These are phyloP conservation scores for Eubasilissa regina DNA, from an alignment of 1,140 invertebrate species.

Conservation along the genomic window DNA sequence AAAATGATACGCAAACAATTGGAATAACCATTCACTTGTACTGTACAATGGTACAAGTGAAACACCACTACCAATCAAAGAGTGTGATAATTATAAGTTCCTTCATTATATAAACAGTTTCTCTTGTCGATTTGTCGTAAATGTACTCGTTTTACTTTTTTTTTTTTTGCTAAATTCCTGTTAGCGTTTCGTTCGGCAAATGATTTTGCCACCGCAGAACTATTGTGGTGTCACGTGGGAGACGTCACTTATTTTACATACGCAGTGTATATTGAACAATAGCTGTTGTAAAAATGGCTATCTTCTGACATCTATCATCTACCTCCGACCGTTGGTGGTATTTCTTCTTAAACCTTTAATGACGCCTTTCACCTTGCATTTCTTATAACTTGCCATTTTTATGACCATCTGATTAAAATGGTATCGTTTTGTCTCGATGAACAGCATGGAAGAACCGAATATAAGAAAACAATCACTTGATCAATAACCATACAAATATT, in stretches of 20 bases:
- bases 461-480: too few relatives aligned
- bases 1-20: background rate
- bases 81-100: constrained; percentile 16
- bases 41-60: constrained; percentile 9
- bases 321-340: background rate
- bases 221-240: constrained; percentile 3
- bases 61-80: constrained; percentile 23
- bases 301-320: constrained; percentile 6
- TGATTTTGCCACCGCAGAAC: background rate
- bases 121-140: constrained; percentile 20
- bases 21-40: constrained; percentile 20
- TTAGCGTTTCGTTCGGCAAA: constrained; percentile 1
- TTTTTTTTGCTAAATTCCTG: constrained; percentile 18
- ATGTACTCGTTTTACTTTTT: background rate
- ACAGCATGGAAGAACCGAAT: too few relatives aligned
- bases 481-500: too few relatives aligned
- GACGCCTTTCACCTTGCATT: constrained; percentile 25
- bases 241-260: background rate
- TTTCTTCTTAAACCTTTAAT: constrained; percentile 12
- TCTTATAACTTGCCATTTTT: background rate
- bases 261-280: constrained; percentile 9
- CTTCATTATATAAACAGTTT: constrained; percentile 41
- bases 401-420: background rate
- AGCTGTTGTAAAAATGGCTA: background rate
- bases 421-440: too few relatives aligned